These are phyloP conservation scores for Ceratosolen solmsi DNA, from an alignment of 1,140 invertebrate genomes.

Conservation along the genomic window DNA sequence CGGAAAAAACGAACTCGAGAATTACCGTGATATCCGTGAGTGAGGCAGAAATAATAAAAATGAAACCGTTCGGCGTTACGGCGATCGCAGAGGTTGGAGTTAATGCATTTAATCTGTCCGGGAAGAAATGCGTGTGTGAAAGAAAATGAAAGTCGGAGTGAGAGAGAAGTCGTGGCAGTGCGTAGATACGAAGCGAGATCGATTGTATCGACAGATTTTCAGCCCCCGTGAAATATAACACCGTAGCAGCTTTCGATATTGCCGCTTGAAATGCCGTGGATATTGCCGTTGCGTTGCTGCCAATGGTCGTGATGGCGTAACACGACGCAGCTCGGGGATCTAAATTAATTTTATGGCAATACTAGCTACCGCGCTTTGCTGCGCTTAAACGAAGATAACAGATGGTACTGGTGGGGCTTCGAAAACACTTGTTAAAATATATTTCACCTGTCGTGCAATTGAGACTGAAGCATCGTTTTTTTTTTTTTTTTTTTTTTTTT, in stretches of 20 bases:
- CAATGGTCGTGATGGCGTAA: background rate
- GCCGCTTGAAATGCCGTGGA: background rate
- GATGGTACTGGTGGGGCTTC: too few species aligned
- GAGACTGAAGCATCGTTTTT: too few species aligned
- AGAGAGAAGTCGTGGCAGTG: background rate
- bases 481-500: too few species aligned
- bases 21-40: background rate
- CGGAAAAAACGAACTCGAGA: too few species aligned
- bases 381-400: too few species aligned
- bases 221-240: conserved; percentile 59
- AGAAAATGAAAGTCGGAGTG: too few species aligned
- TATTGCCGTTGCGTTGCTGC: background rate
- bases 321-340: conserved; percentile 17
- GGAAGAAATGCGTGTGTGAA: conserved; percentile 48
- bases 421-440: too few species aligned
- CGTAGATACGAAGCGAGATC: background rate
- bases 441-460: too few species aligned
- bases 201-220: conserved; percentile 61
- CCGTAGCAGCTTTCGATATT: background rate
- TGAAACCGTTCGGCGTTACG: conserved; percentile 38
- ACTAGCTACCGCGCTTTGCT: background rate
- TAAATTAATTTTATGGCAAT: conserved; percentile 56
- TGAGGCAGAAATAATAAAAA: background rate
- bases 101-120: conserved; percentile 61
- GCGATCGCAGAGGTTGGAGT: conserved; percentile 55